Percentiles rank a stretch among this genome's conserved stretches.
These are phyloP conservation scores for Petromus typicus DNA, from an alignment of 2,113 vertebrate genomes.

Conservation along the genomic window DNA sequence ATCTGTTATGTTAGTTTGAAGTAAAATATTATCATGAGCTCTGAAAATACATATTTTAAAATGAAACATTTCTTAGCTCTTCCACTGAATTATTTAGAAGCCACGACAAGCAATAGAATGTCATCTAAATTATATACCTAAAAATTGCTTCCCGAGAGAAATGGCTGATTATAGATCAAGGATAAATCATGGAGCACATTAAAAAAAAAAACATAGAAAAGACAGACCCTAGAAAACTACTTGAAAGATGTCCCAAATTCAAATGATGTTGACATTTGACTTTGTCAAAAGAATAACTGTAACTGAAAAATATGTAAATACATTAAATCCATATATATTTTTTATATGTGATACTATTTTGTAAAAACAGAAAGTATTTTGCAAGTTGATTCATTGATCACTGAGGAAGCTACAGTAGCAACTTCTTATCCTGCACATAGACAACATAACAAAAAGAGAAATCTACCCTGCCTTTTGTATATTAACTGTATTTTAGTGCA, in stretches of 20 bases:
- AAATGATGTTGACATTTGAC: neutral
- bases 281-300: neutral
- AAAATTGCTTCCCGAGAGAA: neutral
- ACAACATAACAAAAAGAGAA: no score
- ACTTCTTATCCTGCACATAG: neutral
- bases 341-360: neutral
- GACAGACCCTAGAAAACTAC: neutral
- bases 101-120: neutral
- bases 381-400: neutral
- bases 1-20: neutral
- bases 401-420: neutral
- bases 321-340: neutral
- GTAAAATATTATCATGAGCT: neutral
- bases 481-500: neutral
- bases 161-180: neutral
- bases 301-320: neutral
- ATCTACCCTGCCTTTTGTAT: neutral
- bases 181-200: neutral
- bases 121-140: neutral
- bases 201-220: neutral
- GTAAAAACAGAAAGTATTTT: neutral
- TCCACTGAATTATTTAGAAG: neutral
- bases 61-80: neutral
- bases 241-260: neutral
- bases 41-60: neutral